Base-by-base conservation (phyloP, 2,113 vertebrate genomes). In the Cheirogaleus medius region DNA sequence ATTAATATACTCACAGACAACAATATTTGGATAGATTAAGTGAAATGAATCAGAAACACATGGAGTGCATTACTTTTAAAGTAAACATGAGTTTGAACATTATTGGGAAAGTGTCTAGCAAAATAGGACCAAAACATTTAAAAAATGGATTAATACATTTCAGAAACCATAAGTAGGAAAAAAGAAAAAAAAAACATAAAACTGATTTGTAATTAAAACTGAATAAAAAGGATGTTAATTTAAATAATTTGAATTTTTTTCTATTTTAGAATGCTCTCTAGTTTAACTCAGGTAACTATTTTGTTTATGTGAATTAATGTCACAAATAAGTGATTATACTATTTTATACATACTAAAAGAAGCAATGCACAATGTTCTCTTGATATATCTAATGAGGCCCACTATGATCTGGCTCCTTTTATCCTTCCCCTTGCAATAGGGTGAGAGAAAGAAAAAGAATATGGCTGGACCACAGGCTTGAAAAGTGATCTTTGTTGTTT, bases 41-140 rank as follows among this genome's bases (percentile, higher is more conserved):
- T 92, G 47, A 91, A 97, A 96, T 73, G 20, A 97, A 83, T 94
- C 49, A 83, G 83, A 80, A 96, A 96, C 83, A 95, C 68, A 80
- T 95, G 83, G 68, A 87, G 92, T 90, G 11, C 4, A 74, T 87
- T 96, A 49, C 60, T 83, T 93, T 87, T 76, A 71, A 92, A 92
- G 93, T 87, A 90, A 88, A 92, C 34, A 95, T 12, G 17, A 85
- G 20, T 91, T 93, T 93, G 58, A 91, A 96, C 84, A 68, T 83
- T 60, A 77, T 80, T 87, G 76, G 76, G 32, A 78, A 93, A 80
- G 1, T 81, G 1, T 52, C 29, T 68, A 82, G 56, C 21, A 76
- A 97, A 95, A 91, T 81, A 11, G 20, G 18, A 95, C 0, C 12
- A 52, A 96, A 87, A 89, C 3, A 54, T 64, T 93, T 91, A 2